Evolutionary conservation across 2,888 invertebrate species (phyloP).

Genomic region (Idaea biselata): DNA sequence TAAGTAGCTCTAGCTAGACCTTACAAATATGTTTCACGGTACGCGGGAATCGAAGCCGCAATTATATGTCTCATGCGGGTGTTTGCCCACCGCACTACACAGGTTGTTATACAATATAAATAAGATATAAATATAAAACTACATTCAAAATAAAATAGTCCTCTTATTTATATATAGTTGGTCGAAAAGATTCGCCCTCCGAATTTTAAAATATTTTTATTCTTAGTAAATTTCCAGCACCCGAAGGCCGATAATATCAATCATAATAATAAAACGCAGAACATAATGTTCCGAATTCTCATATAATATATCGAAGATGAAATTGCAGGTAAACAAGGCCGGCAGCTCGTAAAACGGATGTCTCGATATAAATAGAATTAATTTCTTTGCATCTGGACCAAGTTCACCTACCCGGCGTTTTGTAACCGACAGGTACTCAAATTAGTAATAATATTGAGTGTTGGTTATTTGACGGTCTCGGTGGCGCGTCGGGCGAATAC

Average conservation of each 20-base stretch:
- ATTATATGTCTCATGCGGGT: no score
- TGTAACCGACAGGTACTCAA: neutral
- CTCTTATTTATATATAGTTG: neutral
- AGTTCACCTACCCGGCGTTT: conserved; percentile 22
- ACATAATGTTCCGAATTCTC: neutral
- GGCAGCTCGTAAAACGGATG: conserved; percentile 22
- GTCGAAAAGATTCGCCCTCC: neutral
- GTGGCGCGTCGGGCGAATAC: no score
- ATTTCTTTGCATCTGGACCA: conserved; percentile 35
- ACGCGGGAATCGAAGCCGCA: no score
- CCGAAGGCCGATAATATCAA: neutral
- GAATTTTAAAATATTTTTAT: neutral
- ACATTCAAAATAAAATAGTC: neutral
- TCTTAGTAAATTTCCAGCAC: neutral
- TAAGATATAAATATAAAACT: no score
- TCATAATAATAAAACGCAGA: neutral
- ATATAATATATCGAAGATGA: conserved; percentile 14
- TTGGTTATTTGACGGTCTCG: no score
- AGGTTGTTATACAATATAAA: no score
- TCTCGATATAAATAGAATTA: conserved; percentile 21
- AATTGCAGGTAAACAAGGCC: conserved; percentile 34
- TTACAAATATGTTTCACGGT: no score
- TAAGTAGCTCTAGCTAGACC: no score
- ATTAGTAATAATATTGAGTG: neutral
- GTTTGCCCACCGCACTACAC: no score